Conservation (phyloP, 2,888 invertebrate species). For the Adelognathus sp. region DNA sequence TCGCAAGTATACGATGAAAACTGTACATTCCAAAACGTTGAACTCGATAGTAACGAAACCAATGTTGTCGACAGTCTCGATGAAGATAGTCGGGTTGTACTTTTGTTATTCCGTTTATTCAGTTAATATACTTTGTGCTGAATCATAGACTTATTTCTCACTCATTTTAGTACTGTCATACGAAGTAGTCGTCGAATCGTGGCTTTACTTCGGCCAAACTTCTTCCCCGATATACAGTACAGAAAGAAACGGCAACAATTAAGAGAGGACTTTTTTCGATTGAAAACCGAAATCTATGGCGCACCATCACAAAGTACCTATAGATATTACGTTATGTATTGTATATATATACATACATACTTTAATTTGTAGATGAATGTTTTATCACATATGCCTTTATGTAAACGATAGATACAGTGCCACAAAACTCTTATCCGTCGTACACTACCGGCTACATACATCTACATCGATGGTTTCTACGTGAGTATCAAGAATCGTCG, state of each 20-base stretch:
- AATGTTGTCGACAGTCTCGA: not conserved
- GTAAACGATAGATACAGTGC: conserved; percentile 53
- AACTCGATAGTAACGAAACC: conserved; percentile 28
- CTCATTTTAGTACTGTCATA: conserved; percentile 2
- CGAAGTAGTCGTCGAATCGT: conserved; percentile 21
- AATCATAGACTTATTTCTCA: conserved; percentile 27
- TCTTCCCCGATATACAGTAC: conserved; percentile 31
- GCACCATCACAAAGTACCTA: conserved; percentile 46
- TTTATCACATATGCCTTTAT: conserved; percentile 60
- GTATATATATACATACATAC: conserved; percentile 30
- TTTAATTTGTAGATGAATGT: conserved; percentile 51
- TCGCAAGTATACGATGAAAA: conserved; percentile 34
- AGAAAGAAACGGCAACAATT: conserved; percentile 45
- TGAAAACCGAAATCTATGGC: conserved; percentile 39
- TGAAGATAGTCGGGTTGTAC: conserved; percentile 48
- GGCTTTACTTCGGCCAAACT: conserved; percentile 1
- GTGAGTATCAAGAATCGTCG: conserved; percentile 39
- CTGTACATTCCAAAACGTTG: conserved; percentile 3
- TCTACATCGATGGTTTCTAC: conserved; percentile 53
- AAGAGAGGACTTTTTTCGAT: conserved; percentile 42
- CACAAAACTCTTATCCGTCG: conserved; percentile 41
- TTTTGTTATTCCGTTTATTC: not conserved
- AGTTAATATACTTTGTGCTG: conserved; percentile 42
- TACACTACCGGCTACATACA: conserved; percentile 36
- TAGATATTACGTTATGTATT: conserved; percentile 14